Percentiles rank a stretch among this genome's conserved stretches.
phyloP scores from a whole-genome alignment of 2,888 invertebrate genomes.

The Amorpha juglandis region DNA sequence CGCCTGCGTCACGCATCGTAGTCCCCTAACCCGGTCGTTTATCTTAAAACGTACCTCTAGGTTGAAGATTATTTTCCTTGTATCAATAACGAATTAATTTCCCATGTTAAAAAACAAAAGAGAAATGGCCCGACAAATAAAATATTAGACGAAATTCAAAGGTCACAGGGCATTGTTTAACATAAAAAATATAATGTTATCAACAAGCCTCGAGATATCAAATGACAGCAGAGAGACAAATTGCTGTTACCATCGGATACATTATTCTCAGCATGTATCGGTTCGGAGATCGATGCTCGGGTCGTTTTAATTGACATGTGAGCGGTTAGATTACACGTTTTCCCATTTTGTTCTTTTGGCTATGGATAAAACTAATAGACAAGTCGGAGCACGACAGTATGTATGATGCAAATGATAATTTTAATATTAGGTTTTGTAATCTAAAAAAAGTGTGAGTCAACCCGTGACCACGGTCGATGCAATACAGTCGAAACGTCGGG shows the following conservation, averaged over 20 bases:
- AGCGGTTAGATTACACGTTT: conserved; percentile 40
- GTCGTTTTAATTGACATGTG: conserved; percentile 63
- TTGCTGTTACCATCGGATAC: conserved; percentile 56
- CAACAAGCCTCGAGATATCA: conserved; percentile 68
- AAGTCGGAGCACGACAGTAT: too few relatives aligned
- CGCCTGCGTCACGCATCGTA: too few relatives aligned
- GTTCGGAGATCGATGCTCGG: conserved; percentile 59
- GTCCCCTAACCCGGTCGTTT: too few relatives aligned
- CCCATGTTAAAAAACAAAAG: conserved; percentile 32
- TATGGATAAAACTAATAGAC: too few relatives aligned
- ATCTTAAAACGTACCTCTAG: too few relatives aligned
- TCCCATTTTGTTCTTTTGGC: not conserved
- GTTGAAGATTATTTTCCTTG: not conserved
- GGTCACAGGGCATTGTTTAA: conserved; percentile 52
- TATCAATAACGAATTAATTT: conserved; percentile 27
- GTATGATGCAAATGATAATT: too few relatives aligned
- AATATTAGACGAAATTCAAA: conserved; percentile 40
- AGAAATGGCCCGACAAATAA: conserved; percentile 27
- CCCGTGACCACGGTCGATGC: too few relatives aligned
- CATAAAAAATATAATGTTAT: conserved; percentile 59
- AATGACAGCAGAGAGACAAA: conserved; percentile 68
- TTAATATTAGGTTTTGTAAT: too few relatives aligned
- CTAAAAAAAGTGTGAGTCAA: too few relatives aligned
- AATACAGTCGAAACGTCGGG: too few relatives aligned
- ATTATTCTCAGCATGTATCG: conserved; percentile 62